Conservation (phyloP, 2,888 invertebrate genomes). For the Physocephala rufipes region DNA sequence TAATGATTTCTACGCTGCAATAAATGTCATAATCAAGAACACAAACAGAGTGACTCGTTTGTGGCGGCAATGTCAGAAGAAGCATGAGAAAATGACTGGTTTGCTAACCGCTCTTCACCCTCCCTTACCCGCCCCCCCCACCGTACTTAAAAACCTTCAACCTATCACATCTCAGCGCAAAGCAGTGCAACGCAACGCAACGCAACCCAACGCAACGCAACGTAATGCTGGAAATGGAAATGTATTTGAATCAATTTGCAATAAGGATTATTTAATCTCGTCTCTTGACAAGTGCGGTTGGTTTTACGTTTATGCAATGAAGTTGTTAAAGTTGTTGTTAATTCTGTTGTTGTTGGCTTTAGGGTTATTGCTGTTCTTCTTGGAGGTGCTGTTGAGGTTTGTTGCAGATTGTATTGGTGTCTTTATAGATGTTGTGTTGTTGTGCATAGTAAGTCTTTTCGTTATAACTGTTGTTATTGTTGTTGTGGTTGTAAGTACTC, state of each 20-base stretch:
- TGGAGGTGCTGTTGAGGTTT: conserved; percentile 35
- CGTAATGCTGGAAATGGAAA: conserved; percentile 28
- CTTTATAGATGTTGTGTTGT: neutral
- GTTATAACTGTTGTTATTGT: conserved; percentile 27
- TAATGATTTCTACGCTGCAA: conserved; percentile 24
- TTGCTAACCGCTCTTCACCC: no score
- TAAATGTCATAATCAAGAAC: conserved; percentile 35
- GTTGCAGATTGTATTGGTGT: neutral
- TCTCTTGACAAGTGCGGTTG: conserved; percentile 64
- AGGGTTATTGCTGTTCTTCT: conserved; percentile 44
- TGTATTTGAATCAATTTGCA: conserved; percentile 61
- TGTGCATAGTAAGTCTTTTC: conserved; percentile 5
- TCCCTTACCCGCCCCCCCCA: no score
- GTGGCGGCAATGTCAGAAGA: conserved; percentile 22
- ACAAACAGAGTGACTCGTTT: conserved; percentile 24
- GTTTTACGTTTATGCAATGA: conserved; percentile 42
- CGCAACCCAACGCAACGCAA: neutral
- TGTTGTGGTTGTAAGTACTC: neutral
- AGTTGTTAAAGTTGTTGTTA: conserved; percentile 41
- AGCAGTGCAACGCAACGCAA: no score
- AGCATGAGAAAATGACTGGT: no score
- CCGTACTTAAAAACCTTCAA: no score
- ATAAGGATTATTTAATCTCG: conserved; percentile 64
- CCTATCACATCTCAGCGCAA: no score
- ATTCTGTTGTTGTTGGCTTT: conserved; percentile 38